Percentiles rank a stretch among this genome's conserved stretches.
These are phyloP conservation scores for Steatocranus sp. DNA, from an alignment of 2,797 vertebrate genomes.

Conservation along the genomic window DNA sequence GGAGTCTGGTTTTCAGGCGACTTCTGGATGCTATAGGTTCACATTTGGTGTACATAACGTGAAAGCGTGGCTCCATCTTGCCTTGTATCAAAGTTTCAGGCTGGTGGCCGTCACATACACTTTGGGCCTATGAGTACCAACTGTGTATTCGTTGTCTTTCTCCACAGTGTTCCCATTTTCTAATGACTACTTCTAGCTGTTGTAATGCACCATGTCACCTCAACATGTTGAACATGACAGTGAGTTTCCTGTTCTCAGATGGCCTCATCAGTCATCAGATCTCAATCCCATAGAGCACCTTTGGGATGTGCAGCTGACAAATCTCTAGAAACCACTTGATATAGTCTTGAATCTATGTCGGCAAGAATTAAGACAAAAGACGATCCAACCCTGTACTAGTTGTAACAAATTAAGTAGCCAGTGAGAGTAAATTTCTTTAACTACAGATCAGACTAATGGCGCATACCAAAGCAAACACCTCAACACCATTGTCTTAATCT, in stretches of 20 bases:
- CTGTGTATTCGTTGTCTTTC: not conserved
- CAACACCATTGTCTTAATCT: not conserved
- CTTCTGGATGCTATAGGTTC: not conserved
- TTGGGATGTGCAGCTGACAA: not conserved
- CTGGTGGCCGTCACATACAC: not conserved
- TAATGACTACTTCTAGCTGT: not conserved
- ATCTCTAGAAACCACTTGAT: not conserved
- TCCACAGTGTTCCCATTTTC: not conserved
- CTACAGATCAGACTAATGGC: not conserved
- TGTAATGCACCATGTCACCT: not conserved
- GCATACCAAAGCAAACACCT: not conserved
- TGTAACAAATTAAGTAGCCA: not conserved
- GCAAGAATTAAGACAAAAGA: not conserved
- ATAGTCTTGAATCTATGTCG: not conserved
- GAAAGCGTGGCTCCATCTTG: not conserved
- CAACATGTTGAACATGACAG: not conserved
- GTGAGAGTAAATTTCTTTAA: not conserved
- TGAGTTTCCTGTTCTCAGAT: not conserved
- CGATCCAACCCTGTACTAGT: not conserved
- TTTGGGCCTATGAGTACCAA: not conserved
- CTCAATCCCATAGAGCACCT: not conserved
- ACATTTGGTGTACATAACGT: rapidly evolving
- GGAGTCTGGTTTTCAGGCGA: rapidly evolving
- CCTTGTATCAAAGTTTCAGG: not conserved
- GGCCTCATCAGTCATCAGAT: rapidly evolving